Evolutionary conservation across 2,797 vertebrate species (phyloP).

Genomic region (Alauda arvensis): DNA sequence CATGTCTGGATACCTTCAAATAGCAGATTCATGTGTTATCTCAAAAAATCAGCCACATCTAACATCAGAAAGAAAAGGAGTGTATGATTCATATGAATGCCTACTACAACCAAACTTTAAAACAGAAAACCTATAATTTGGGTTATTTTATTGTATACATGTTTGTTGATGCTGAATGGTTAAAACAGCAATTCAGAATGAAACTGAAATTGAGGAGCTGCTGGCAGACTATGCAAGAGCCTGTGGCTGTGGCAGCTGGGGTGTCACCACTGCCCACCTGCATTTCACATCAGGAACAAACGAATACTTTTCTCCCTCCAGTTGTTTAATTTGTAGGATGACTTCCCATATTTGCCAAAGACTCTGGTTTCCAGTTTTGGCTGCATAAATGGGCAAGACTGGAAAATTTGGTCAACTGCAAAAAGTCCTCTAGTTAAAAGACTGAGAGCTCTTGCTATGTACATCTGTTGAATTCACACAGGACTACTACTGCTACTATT

Average conservation of each 20-base stretch:
- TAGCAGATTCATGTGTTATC: neutral
- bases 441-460: neutral
- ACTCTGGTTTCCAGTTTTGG: neutral
- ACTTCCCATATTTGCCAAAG: neutral
- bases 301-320: neutral
- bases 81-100: neutral
- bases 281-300: neutral
- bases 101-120: neutral
- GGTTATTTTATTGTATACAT: neutral
- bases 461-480: neutral
- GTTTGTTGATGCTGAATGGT: neutral
- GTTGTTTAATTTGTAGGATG: neutral
- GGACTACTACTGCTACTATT: neutral
- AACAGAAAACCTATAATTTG: neutral
- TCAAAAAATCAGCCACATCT: neutral
- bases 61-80: neutral
- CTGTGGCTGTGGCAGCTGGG: neutral
- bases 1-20: neutral
- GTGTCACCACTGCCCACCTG: neutral
- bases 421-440: neutral
- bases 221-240: neutral
- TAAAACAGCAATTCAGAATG: neutral
- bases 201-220: fast-evolving
- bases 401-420: neutral
- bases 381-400: neutral